Percentiles rank a stretch among this genome's conserved stretches.
phyloP scores from a whole-genome alignment of 2,113 vertebrate species.

The Okapia johnstoni region DNA sequence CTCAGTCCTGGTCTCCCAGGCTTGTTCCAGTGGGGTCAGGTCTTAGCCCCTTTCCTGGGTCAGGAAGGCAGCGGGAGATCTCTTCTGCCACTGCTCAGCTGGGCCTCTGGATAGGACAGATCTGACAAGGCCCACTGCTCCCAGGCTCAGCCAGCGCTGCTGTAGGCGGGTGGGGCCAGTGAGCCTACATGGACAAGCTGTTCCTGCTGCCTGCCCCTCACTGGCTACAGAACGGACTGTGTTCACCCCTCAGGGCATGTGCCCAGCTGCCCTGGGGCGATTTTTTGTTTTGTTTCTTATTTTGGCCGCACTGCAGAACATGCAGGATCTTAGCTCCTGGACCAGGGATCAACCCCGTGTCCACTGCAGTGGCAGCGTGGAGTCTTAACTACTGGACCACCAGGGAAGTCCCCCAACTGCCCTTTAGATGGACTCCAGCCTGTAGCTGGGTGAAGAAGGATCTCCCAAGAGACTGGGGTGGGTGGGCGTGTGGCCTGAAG shows the following conservation, averaged over 20 bases:
- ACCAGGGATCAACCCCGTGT: neutral
- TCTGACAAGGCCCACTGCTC: neutral
- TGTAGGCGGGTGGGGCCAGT: neutral
- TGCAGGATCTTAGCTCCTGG: neutral
- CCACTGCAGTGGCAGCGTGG: neutral
- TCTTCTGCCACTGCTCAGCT: neutral
- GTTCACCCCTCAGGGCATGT: neutral
- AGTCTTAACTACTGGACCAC: neutral
- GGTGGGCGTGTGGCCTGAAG: neutral
- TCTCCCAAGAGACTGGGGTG: neutral
- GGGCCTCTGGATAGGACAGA: neutral
- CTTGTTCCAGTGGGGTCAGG: neutral
- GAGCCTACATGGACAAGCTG: neutral
- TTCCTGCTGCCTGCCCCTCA: neutral
- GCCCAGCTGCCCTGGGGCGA: neutral
- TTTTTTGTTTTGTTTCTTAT: neutral
- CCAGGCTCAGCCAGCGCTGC: neutral
- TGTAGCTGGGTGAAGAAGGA: neutral
- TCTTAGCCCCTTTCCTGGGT: neutral
- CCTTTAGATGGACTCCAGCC: neutral
- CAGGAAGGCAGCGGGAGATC: neutral
- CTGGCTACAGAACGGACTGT: neutral
- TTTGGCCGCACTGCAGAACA: neutral
- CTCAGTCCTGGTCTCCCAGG: neutral
- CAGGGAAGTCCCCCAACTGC: neutral